These are phyloP conservation scores for Eospalax fontanierii DNA, from an alignment of 2,797 vertebrate genomes.

Conservation along the genomic window DNA sequence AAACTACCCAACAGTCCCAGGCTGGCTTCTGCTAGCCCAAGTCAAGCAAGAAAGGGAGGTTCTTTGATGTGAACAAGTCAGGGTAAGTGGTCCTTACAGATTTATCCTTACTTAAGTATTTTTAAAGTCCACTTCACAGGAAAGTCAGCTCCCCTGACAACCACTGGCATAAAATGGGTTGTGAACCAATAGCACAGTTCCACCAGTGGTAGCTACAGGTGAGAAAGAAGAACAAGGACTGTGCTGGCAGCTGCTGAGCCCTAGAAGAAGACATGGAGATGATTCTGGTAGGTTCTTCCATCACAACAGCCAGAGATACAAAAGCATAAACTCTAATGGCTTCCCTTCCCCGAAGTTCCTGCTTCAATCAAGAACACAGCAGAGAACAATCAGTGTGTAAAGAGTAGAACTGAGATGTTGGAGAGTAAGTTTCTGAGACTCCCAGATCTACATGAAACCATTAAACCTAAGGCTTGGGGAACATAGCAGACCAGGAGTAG, in stretches of 20 bases:
- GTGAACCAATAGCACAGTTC: not conserved
- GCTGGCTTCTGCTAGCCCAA: not conserved
- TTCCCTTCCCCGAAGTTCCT: conserved; percentile 40
- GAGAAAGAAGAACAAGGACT: not conserved
- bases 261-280: too few relatives aligned
- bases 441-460: too few relatives aligned
- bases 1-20: not conserved
- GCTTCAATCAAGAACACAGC: not conserved
- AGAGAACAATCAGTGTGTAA: not conserved
- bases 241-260: not conserved
- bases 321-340: not conserved
- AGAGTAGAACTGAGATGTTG: not conserved
- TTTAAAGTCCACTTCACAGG: not conserved
- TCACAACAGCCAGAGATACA: not conserved
- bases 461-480: too few relatives aligned
- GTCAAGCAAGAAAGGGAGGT: conserved; percentile 1
- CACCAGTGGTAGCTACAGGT: not conserved
- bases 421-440: not conserved
- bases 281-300: not conserved
- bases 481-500: too few relatives aligned
- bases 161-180: not conserved
- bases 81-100: not conserved
- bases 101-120: not conserved
- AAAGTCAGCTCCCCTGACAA: not conserved
- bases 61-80: not conserved